A percentile compares a stretch with the other conserved stretches of the same genome.
These are phyloP conservation scores for Diaprepes abbreviatus DNA, from an alignment of 2,888 invertebrate genomes.

Conservation along the genomic window DNA sequence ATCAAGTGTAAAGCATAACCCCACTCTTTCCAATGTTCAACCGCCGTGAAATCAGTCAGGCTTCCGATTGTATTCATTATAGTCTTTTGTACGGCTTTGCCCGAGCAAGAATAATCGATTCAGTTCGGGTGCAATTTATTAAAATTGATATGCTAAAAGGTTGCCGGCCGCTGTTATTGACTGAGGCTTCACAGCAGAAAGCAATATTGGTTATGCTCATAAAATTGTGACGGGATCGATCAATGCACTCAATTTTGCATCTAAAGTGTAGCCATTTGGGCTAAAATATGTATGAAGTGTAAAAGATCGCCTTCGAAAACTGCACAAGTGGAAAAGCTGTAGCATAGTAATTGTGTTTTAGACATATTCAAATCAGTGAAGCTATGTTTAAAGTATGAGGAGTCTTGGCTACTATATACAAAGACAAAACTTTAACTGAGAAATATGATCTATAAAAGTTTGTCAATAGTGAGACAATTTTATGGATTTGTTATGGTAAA, in stretches of 20 bases:
- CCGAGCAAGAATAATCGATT: constrained; percentile 57
- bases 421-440: too few relatives aligned
- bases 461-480: too few relatives aligned
- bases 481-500: too few relatives aligned
- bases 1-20: constrained; percentile 34
- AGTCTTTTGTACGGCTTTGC: constrained; percentile 57
- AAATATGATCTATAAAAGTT: too few relatives aligned
- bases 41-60: constrained; percentile 59
- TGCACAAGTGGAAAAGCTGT: constrained; percentile 3
- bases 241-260: constrained; percentile 44
- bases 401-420: too few relatives aligned
- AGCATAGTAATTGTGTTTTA: constrained; percentile 19
- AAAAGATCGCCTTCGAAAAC: constrained; percentile 29
- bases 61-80: constrained; percentile 60
- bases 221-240: constrained; percentile 42
- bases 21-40: constrained; percentile 48
- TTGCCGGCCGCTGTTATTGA: constrained; percentile 41
- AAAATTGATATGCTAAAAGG: constrained; percentile 53
- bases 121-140: constrained; percentile 53
- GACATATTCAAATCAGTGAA: background rate
- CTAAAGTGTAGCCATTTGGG: constrained; percentile 34
- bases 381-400: background rate
- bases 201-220: constrained; percentile 38
- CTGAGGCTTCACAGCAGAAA: constrained; percentile 39
- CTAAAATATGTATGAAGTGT: constrained; percentile 43